Evolutionary conservation across 2,888 invertebrate genomes (phyloP).

Genomic region (Gnatocerus cornutus): DNA sequence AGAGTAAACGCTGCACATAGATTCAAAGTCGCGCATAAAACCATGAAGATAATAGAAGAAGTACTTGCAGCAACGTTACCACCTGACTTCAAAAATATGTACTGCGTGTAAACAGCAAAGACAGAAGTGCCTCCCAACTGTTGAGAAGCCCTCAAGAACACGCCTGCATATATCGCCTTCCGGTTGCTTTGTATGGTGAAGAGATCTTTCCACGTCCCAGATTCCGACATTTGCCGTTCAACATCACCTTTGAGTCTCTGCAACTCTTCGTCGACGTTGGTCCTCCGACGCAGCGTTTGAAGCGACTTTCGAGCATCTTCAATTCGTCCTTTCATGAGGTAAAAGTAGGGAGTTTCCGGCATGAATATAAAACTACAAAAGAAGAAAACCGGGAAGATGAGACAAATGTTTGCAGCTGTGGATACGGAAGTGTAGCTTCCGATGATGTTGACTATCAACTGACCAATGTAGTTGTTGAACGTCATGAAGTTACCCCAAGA

Average conservation of each 20-base stretch:
- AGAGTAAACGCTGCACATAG: slow-evolving; percentile 54
- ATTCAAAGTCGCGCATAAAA: slow-evolving; percentile 52
- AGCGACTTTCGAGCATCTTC: slow-evolving; percentile 59
- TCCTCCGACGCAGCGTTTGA: slow-evolving; percentile 55
- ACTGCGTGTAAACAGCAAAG: slow-evolving; percentile 61
- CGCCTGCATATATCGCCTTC: slow-evolving; percentile 60
- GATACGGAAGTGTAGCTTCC: slow-evolving; percentile 74
- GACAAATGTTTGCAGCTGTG: slow-evolving; percentile 74
- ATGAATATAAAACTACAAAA: slow-evolving; percentile 74
- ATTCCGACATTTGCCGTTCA: slow-evolving; percentile 63
- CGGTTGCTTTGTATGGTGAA: slow-evolving; percentile 60
- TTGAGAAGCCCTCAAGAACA: slow-evolving; percentile 61
- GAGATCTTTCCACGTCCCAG: slow-evolving; percentile 63
- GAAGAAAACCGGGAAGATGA: slow-evolving; percentile 75
- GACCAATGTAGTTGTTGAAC: slow-evolving; percentile 58
- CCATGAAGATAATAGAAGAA: slow-evolving; percentile 59
- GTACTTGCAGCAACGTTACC: slow-evolving; percentile 60
- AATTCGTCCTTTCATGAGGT: slow-evolving; percentile 57
- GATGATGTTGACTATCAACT: slow-evolving; percentile 71
- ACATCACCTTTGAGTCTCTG: slow-evolving; percentile 58
- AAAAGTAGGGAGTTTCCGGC: slow-evolving; percentile 73
- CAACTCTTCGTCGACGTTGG: slow-evolving; percentile 59
- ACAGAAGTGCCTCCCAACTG: slow-evolving; percentile 61
- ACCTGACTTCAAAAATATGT: slow-evolving; percentile 65
- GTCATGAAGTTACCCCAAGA: slow-evolving; percentile 62